Evolutionary conservation across 2,797 vertebrate species (phyloP).

Genomic region (Argentina silus): DNA sequence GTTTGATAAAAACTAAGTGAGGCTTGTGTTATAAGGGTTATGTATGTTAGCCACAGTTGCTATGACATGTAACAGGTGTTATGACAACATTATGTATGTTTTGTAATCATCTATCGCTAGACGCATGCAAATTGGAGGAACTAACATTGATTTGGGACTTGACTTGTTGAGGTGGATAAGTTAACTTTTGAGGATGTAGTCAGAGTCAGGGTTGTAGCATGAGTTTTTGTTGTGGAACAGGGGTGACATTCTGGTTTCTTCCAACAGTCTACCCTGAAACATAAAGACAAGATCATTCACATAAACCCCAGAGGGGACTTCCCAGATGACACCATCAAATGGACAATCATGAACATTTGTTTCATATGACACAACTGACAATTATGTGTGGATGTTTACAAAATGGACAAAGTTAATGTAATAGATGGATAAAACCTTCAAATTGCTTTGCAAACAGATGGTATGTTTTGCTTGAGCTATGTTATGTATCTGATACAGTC

Average conservation of each 20-base stretch:
- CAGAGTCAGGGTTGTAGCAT: neutral
- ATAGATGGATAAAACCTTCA: neutral
- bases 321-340: too few species aligned
- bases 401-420: neutral
- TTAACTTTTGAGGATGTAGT: accelerated
- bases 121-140: neutral
- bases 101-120: neutral
- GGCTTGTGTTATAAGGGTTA: too few species aligned
- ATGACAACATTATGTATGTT: neutral
- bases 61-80: neutral
- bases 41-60: too few species aligned
- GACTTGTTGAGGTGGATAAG: neutral
- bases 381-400: neutral
- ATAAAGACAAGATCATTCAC: neutral
- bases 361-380: neutral
- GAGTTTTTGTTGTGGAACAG: neutral
- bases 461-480: neutral
- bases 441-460: neutral
- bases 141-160: accelerated
- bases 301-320: neutral
- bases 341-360: neutral
- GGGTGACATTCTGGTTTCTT: neutral
- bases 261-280: neutral
- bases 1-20: neutral
- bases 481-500: neutral